These are phyloP conservation scores for Gymnosoma rotundatum DNA, from an alignment of 2,888 invertebrate species.

Conservation along the genomic window DNA sequence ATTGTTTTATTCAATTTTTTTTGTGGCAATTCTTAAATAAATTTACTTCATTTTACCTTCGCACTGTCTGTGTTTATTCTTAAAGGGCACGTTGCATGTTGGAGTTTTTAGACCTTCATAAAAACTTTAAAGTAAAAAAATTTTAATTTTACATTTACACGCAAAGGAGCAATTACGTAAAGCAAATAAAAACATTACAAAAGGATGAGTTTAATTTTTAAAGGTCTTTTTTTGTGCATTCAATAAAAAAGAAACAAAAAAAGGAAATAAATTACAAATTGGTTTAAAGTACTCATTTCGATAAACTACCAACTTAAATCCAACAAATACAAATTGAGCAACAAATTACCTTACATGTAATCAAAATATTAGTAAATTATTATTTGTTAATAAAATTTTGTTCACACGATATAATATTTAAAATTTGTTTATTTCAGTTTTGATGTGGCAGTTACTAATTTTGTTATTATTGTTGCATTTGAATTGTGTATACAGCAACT, in stretches of 20 bases:
- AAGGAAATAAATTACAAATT: background rate
- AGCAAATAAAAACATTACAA: conserved; percentile 2
- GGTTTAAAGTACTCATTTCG: conserved; percentile 4
- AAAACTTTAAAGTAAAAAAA: conserved; percentile 7
- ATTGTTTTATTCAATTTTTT: too few relatives aligned
- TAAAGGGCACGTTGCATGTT: conserved; percentile 2
- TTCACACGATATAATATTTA: conserved; percentile 62
- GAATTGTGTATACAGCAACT: background rate
- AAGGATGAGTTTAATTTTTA: conserved; percentile 33
- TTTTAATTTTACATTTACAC: conserved; percentile 59
- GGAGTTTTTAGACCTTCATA: conserved; percentile 19
- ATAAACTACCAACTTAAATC: conserved; percentile 2
- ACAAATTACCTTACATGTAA: conserved; percentile 69
- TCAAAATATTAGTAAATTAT: conserved; percentile 66
- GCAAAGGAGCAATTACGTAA: conserved; percentile 65
- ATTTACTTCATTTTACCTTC: background rate
- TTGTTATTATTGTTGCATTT: background rate
- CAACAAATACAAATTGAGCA: conserved; percentile 42
- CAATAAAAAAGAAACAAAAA: conserved; percentile 24
- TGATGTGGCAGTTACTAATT: conserved; percentile 11
- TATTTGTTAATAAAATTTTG: conserved; percentile 61
- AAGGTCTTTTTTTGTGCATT: conserved; percentile 22
- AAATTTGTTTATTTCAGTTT: conserved; percentile 25
- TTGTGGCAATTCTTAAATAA: background rate
- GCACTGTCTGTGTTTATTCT: background rate